Conservation (phyloP, 2,888 invertebrate genomes). For the Drosophila putrida region DNA sequence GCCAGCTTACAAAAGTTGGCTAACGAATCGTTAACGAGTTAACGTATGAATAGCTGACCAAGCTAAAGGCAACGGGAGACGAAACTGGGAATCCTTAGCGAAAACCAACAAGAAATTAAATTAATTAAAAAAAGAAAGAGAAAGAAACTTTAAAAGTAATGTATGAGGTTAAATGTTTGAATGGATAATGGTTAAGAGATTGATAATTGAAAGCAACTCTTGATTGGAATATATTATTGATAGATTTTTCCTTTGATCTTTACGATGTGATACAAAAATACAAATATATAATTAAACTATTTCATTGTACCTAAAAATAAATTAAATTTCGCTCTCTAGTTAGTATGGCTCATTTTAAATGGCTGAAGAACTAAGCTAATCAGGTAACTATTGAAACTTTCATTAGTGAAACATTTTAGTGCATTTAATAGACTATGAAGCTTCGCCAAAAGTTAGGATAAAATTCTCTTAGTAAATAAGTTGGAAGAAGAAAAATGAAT, state of each 20-base stretch:
- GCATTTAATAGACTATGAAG: background rate
- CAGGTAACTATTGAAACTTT: conserved; percentile 46
- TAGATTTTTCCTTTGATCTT: too few relatives aligned
- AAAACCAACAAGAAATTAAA: background rate
- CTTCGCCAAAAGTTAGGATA: background rate
- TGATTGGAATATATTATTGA: too few relatives aligned
- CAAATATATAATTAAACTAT: too few relatives aligned
- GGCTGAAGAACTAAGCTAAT: conserved; percentile 51
- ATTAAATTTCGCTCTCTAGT: too few relatives aligned
- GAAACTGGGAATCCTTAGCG: background rate
- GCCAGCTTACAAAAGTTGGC: conserved; percentile 17
- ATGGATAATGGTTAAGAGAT: background rate
- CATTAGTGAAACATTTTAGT: conserved; percentile 5
- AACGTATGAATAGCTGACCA: conserved; percentile 9
- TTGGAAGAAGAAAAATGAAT: background rate
- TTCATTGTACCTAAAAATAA: too few relatives aligned
- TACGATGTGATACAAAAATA: too few relatives aligned
- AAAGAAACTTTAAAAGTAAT: background rate
- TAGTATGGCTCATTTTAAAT: conserved; percentile 6
- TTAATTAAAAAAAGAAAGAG: background rate
- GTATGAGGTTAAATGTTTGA: background rate
- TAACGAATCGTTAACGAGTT: conserved; percentile 29
- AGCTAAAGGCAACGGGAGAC: background rate
- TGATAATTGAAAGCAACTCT: background rate
- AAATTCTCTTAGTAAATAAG: background rate